These are phyloP conservation scores for Podocnemis expansa DNA, from an alignment of 2,113 vertebrate genomes.

Conservation along the genomic window DNA sequence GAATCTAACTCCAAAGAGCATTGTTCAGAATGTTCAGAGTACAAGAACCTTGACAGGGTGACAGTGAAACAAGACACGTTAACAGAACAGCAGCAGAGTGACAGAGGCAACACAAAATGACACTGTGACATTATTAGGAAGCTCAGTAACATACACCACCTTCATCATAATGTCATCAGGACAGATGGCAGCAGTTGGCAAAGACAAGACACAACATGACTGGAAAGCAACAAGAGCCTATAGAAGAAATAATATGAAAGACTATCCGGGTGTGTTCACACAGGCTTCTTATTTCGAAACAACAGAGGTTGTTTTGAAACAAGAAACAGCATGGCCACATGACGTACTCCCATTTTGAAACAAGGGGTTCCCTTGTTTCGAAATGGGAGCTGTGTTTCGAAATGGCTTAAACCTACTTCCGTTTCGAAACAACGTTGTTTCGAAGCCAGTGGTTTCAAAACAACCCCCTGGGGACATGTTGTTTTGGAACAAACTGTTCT, in stretches of 20 bases:
- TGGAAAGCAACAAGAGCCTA: slow-evolving; percentile 64
- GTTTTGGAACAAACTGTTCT: no score
- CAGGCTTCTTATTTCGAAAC: no score
- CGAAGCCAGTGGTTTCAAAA: no score
- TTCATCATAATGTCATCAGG: slow-evolving; percentile 72
- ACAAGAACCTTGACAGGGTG: slow-evolving; percentile 2
- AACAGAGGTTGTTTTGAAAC: no score
- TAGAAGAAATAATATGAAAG: slow-evolving; percentile 66
- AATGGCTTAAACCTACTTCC: no score
- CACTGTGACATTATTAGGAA: slow-evolving; percentile 70
- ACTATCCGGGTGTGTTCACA: no score
- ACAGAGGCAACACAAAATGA: slow-evolving; percentile 61
- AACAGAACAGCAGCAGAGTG: slow-evolving; percentile 57
- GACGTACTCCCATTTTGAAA: no score
- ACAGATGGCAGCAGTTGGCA: slow-evolving; percentile 75
- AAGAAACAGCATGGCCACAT: no score
- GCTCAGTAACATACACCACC: slow-evolving; percentile 64
- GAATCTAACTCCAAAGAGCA: slow-evolving; percentile 25
- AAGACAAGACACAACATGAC: slow-evolving; percentile 65
- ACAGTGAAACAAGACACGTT: slow-evolving; percentile 37
- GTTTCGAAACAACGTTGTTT: no score
- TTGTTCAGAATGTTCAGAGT: slow-evolving; percentile 13
- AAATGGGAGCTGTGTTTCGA: no score
- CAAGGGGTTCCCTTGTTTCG: no score
- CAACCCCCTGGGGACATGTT: no score